Evolutionary conservation across 2,113 vertebrate genomes (phyloP).

Genomic region (Cavia aperea): DNA sequence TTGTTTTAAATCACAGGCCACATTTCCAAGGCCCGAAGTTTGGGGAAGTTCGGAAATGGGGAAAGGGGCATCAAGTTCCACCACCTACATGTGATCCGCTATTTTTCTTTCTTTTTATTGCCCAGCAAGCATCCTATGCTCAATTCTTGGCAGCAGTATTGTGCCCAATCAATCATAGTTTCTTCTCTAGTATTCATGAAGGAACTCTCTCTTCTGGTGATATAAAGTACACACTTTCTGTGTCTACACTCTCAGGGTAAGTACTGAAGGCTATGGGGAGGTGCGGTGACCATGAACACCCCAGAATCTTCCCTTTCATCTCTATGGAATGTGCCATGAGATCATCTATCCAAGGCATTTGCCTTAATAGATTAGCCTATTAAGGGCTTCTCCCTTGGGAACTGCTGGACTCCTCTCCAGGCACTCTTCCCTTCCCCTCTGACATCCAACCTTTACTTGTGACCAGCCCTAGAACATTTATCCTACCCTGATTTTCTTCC

Average conservation of each 20-base stretch:
- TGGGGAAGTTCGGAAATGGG: neutral
- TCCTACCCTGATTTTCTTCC: neutral
- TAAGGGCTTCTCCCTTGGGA: neutral
- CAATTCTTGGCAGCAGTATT: neutral
- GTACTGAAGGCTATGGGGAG: fast-evolving
- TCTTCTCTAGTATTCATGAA: neutral
- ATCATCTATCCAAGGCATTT: neutral
- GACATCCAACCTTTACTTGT: neutral
- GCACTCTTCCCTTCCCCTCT: neutral
- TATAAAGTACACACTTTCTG: neutral
- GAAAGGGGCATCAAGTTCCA: neutral
- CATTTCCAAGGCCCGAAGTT: neutral
- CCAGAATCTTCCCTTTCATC: neutral
- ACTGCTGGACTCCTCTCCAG: neutral
- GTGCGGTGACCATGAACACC: neutral
- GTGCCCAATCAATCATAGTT: too few relatives aligned
- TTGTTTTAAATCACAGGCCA: neutral
- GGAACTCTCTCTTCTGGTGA: neutral
- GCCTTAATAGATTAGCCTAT: neutral
- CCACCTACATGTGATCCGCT: neutral
- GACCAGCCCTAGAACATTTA: neutral
- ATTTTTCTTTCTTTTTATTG: neutral
- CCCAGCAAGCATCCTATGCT: neutral
- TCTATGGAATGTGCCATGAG: fast-evolving
- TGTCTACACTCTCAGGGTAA: neutral